Base-by-base conservation (phyloP, 1,140 invertebrate genomes). In the Formica exsecta region DNA sequence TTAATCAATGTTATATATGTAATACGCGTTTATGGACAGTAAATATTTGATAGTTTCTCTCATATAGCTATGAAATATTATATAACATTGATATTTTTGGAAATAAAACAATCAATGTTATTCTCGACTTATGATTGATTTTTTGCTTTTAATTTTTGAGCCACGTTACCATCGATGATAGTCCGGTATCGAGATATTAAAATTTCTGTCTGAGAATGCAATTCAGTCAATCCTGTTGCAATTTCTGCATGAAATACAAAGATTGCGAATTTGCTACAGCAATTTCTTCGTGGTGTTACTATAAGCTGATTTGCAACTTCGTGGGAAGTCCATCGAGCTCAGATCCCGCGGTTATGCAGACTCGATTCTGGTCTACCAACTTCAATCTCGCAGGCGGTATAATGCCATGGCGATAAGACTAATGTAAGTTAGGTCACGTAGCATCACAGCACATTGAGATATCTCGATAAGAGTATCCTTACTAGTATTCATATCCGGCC, bases 381-480 rank as follows among this genome's bases (percentile, higher is more conserved):
- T 89, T 89, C 44, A 51, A 19, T 44, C 74, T 68, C 51, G 32
- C 19, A 32, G 32, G 25, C 48, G 71, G 36, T 85, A 85, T 85
- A 85, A 87, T 44, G 41, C 36, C 48, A 2, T n/a, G 29, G 73
- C 61, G 88, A 89, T 89, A 89, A 89, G 88, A 89, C 88, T 89
- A 89, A 89, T 89, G 88, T 70, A 80, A 89, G 83, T 89, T 89
- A 62, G 77, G 74, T 89, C 88, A 89, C 88, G 88, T 89, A 89
- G 25, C 84, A 65, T 71, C 75, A 54, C 65, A 29, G 76, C 74
- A 75, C 87, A 71, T 89, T 86, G 75, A 71, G 88, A 86, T 89
- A 89, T 89, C 75, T 80, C 73, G 87, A 86, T 57, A 51, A 51
- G 64, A 86, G 66, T 65, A 57, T 25, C 80, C 29, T 41, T 48